A percentile compares a stretch with the other conserved stretches of the same genome.
phyloP scores from a whole-genome alignment of 1,140 invertebrate species.

The Drosophila suzukii region DNA sequence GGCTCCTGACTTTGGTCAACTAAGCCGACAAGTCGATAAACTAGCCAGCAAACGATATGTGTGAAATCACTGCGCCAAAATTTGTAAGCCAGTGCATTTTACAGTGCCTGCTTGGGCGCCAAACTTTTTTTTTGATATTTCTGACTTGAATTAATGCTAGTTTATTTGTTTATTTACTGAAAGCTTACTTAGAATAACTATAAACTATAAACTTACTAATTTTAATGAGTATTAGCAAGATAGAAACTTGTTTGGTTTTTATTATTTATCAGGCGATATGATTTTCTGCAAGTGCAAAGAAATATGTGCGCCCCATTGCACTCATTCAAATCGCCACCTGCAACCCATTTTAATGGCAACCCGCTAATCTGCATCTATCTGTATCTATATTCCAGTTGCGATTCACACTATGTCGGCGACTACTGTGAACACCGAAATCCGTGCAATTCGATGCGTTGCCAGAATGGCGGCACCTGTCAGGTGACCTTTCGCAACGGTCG shows the following conservation, averaged over 20 bases:
- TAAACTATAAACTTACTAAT: too few species aligned
- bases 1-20: conserved; percentile 30
- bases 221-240: too few species aligned
- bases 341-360: conserved; percentile 1
- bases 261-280: too few species aligned
- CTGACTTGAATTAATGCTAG: too few species aligned
- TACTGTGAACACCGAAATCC: conserved; percentile 97
- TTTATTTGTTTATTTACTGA: too few species aligned
- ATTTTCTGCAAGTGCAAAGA: conserved; percentile 2
- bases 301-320: conserved; percentile 3
- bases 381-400: conserved; percentile 90
- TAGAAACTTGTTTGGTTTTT: too few species aligned
- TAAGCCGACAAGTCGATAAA: conserved; percentile 46
- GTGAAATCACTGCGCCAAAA: conserved; percentile 13
- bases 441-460: conserved; percentile 94
- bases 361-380: conserved; percentile 16
- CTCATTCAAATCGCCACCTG: conserved; percentile 8
- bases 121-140: not conserved
- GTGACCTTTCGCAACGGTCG: conserved; percentile 88
- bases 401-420: conserved; percentile 94
- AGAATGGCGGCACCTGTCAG: conserved; percentile 96
- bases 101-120: not conserved
- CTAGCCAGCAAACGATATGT: conserved; percentile 4
- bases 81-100: not conserved
- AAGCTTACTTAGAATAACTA: too few species aligned